Evolutionary conservation across 2,888 invertebrate species (phyloP).

Genomic region (Apodemia mormo): DNA sequence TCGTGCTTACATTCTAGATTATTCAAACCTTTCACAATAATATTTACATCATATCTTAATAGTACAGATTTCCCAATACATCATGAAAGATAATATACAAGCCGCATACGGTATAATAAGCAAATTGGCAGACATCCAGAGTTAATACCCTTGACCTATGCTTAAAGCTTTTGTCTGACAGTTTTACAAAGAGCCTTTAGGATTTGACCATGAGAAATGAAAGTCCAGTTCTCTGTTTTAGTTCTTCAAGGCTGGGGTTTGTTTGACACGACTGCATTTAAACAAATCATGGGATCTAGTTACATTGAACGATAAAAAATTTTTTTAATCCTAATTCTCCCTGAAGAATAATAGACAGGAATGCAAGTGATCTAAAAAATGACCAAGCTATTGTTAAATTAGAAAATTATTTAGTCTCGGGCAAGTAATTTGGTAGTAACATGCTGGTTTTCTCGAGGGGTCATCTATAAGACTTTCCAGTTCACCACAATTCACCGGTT

Average conservation of each 20-base stretch:
- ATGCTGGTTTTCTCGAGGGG: too few relatives aligned
- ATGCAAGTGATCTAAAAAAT: too few relatives aligned
- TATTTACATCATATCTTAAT: neutral
- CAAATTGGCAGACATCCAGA: constrained; percentile 50
- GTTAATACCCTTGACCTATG: constrained; percentile 53
- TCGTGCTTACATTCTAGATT: neutral
- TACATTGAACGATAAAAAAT: neutral
- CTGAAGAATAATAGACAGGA: too few relatives aligned
- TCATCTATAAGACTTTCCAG: too few relatives aligned
- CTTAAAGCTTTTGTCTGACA: constrained; percentile 40
- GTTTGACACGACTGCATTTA: constrained; percentile 18
- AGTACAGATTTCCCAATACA: neutral
- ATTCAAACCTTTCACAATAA: neutral
- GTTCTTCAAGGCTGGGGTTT: constrained; percentile 38
- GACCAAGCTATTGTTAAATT: too few relatives aligned
- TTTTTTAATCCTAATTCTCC: too few relatives aligned
- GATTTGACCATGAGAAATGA: constrained; percentile 38
- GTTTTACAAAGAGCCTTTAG: constrained; percentile 6
- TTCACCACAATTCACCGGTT: too few relatives aligned
- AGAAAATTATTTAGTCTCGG: too few relatives aligned
- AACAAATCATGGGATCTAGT: neutral
- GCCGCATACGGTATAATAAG: constrained; percentile 17
- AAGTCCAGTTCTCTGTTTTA: constrained; percentile 41
- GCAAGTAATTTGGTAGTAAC: too few relatives aligned
- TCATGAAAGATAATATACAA: neutral